Percentiles rank a stretch among this genome's conserved stretches.
These are phyloP conservation scores for Bujurquina vittata DNA, from an alignment of 2,113 vertebrate species.

Conservation along the genomic window DNA sequence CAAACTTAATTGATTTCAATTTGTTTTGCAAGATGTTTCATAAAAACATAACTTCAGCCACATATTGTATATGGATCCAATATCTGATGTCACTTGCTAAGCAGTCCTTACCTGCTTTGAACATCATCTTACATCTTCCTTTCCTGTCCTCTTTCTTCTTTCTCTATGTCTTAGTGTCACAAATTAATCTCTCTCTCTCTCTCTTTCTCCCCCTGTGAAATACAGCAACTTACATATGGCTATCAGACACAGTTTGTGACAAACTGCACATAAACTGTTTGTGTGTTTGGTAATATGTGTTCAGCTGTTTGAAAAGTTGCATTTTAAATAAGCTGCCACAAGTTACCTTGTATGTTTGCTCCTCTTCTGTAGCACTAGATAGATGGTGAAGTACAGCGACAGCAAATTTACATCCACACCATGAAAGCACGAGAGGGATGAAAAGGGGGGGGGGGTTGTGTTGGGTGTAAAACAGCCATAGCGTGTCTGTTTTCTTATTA, in stretches of 20 bases:
- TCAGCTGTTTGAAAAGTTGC: slow-evolving; percentile 4
- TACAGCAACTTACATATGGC: background rate
- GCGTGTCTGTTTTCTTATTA: background rate
- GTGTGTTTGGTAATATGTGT: background rate
- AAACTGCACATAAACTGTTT: background rate
- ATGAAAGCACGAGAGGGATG: background rate
- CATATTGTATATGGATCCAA: background rate
- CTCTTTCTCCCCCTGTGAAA: background rate
- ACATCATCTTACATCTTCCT: background rate
- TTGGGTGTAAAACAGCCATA: background rate
- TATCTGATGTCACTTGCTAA: background rate
- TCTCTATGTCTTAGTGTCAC: background rate
- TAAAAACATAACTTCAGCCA: background rate
- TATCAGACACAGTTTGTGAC: background rate
- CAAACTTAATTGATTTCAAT: background rate
- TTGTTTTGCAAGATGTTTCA: background rate
- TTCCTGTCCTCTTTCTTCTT: background rate
- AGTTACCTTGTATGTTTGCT: background rate
- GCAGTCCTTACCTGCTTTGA: background rate
- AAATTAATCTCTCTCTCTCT: background rate
- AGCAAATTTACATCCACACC: background rate
- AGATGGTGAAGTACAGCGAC: background rate
- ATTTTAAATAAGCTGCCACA: background rate
- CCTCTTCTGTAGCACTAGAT: background rate
- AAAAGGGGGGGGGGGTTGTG: background rate